Evolutionary conservation across 2,113 vertebrate species (phyloP).

Genomic region (Martes martes): DNA sequence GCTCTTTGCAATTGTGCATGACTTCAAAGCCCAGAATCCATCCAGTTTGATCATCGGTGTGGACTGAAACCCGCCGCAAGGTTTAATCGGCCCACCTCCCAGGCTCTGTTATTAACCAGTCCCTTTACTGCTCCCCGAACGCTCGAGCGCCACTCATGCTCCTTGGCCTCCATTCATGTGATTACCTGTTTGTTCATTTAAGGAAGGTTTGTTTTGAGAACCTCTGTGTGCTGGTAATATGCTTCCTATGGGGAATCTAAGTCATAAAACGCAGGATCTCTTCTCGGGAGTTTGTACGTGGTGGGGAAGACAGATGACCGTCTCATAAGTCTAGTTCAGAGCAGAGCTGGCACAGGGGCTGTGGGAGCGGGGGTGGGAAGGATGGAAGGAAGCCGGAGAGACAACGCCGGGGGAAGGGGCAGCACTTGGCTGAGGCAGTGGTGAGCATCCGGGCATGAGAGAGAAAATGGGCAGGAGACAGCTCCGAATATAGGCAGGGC

Average conservation of each 20-base stretch:
- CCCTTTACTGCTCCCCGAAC: fast-evolving
- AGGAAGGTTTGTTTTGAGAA: background rate
- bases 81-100: fast-evolving
- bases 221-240: fast-evolving
- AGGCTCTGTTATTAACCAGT: fast-evolving
- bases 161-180: background rate
- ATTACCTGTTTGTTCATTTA: background rate
- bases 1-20: fast-evolving
- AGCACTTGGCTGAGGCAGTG: fast-evolving
- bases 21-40: background rate
- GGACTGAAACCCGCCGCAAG: background rate
- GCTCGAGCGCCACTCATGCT: fast-evolving
- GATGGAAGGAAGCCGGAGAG: fast-evolving
- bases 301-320: background rate
- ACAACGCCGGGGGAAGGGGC: fast-evolving
- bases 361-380: fast-evolving
- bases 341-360: background rate
- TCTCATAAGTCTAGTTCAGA: fast-evolving
- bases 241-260: background rate
- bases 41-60: background rate
- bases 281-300: background rate
- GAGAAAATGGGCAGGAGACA: background rate
- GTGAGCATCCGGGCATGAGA: background rate
- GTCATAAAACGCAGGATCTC: background rate
- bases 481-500: background rate